Evolutionary conservation across 2,113 vertebrate species (phyloP).

Genomic region (Enhydra lutris): DNA sequence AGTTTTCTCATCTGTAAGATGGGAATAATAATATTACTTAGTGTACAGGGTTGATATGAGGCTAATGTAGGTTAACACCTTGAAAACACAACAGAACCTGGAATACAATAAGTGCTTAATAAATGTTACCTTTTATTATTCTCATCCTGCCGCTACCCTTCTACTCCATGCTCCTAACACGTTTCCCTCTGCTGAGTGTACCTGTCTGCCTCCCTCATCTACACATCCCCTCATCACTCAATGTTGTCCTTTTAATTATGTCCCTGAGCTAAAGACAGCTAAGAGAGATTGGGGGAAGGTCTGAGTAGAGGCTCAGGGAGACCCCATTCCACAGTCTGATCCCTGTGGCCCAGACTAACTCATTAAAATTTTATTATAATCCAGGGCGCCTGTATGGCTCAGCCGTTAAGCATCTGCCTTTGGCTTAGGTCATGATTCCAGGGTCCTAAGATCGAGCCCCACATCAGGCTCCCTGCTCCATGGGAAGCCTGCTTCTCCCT

Average conservation of each 20-base stretch:
- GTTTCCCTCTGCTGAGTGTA: not conserved
- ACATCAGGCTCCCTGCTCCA: no score
- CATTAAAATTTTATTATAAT: not conserved
- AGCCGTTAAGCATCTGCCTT: no score
- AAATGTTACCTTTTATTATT: not conserved
- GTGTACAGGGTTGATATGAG: not conserved
- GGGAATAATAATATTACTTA: not conserved
- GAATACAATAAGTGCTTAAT: not conserved
- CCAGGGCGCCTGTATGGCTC: no score
- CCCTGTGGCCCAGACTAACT: not conserved
- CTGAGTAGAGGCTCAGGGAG: not conserved
- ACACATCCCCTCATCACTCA: not conserved
- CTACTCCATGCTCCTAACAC: not conserved
- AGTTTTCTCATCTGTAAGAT: slow-evolving; percentile 5
- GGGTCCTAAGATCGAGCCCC: no score
- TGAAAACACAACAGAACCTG: not conserved
- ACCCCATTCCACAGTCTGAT: not conserved
- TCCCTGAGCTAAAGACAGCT: not conserved
- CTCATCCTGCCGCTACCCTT: not conserved
- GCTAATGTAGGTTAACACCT: not conserved
- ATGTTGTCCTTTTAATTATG: not conserved
- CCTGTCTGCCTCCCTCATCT: not conserved
- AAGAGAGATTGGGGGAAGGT: not conserved
- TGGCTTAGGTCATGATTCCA: no score
- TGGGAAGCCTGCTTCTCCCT: no score